A percentile compares a stretch with the other conserved stretches of the same genome.
Conservation (phyloP, 2,797 vertebrate genomes). For the Darevskia nairensis region DNA sequence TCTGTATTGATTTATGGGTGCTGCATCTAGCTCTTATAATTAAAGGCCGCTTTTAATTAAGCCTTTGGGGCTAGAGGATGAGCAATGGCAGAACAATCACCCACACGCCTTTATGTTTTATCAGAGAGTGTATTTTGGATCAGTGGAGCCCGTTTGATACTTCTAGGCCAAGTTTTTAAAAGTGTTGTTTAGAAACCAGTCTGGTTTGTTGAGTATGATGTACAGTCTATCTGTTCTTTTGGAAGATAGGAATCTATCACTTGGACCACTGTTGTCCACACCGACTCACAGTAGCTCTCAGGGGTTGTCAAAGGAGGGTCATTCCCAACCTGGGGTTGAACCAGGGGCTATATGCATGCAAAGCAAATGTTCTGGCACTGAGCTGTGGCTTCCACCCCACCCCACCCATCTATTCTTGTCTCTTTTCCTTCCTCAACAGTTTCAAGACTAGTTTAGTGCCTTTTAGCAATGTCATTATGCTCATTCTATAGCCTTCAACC, state of each 20-base stretch:
- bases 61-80: slow-evolving; percentile 20
- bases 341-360: no score
- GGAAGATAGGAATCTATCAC: background rate
- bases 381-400: no score
- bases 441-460: background rate
- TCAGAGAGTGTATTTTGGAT: background rate
- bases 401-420: no score
- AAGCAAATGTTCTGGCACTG: no score
- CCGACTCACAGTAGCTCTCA: no score
- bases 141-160: background rate
- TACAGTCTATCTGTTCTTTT: background rate
- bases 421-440: background rate
- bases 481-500: background rate
- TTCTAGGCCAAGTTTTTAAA: background rate
- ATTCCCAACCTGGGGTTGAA: no score
- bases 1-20: slow-evolving; percentile 47
- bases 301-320: no score
- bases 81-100: slow-evolving; percentile 1
- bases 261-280: no score
- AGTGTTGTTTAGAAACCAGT: background rate
- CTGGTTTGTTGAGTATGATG: background rate
- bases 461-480: background rate
- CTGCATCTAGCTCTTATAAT: slow-evolving; percentile 34
- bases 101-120: background rate
- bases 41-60: slow-evolving; percentile 42